Conservation (phyloP, 2,113 vertebrate species). For the Speoplatyrhinus poulsoni region DNA sequence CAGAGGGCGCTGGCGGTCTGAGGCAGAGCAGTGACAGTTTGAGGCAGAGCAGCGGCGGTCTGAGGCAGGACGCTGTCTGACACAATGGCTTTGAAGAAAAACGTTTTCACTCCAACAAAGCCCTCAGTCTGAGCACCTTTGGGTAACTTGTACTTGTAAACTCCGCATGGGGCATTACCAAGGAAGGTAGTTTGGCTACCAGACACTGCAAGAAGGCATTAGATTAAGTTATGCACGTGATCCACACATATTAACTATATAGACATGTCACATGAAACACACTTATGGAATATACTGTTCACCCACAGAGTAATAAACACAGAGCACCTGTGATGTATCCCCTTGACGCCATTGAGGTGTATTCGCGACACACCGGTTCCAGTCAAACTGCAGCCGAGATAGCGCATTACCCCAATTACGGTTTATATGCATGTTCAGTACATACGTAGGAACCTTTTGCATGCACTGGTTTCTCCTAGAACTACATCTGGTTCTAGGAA, state of each 20-base stretch:
- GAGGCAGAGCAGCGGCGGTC: background rate
- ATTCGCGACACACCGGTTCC: too few relatives aligned
- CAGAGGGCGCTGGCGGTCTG: conserved; percentile 68
- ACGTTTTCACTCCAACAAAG: conserved; percentile 84
- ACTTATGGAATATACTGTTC: background rate
- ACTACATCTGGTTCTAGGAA: too few relatives aligned
- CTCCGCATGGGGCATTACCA: conserved; percentile 90
- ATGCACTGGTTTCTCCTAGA: too few relatives aligned
- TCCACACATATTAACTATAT: background rate
- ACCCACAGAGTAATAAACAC: too few relatives aligned
- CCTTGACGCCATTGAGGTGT: too few relatives aligned
- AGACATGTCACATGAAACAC: background rate
- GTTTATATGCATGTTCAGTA: too few relatives aligned
- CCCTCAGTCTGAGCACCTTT: conserved; percentile 76
- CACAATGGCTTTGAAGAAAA: conserved; percentile 96
- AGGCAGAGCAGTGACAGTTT: conserved; percentile 19
- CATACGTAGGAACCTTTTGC: too few relatives aligned
- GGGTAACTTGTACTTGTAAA: conserved; percentile 96
- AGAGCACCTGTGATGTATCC: too few relatives aligned
- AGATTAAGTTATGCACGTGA: background rate
- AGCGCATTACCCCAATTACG: too few relatives aligned
- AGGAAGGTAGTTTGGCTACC: conserved; percentile 83
- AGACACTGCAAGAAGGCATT: conserved; percentile 69
- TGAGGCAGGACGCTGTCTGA: conserved; percentile 56
- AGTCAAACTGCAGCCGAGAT: too few relatives aligned